A percentile compares a stretch with the other conserved stretches of the same genome.
Conservation (phyloP, 1,140 invertebrate genomes). For the Brachionus rubens region DNA sequence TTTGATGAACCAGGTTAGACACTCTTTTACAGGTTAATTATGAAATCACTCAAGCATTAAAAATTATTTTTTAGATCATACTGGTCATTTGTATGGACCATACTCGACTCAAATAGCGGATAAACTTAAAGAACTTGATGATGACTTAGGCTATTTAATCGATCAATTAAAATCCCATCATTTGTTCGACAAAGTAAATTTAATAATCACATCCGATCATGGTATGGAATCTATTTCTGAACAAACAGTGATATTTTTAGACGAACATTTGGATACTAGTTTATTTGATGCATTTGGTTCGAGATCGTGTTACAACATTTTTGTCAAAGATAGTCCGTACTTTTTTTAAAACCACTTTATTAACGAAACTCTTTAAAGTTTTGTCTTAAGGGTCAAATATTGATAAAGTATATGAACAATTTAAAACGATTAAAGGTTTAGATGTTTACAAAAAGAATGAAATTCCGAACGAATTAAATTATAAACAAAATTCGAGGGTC, state of each 20-base stretch:
- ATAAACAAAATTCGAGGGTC: conserved; percentile 64
- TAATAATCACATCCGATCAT: conserved; percentile 49
- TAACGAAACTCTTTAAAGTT: neutral
- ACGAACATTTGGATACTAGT: conserved; percentile 29
- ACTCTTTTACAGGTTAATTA: neutral
- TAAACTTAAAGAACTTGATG: conserved; percentile 54
- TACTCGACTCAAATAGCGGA: conserved; percentile 51
- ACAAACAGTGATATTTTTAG: conserved; percentile 24
- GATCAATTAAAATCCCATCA: conserved; percentile 50
- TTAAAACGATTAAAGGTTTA: conserved; percentile 62
- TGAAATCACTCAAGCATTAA: too few species aligned
- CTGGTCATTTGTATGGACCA: conserved; percentile 56
- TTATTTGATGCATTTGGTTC: conserved; percentile 32
- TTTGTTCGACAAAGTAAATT: conserved; percentile 51
- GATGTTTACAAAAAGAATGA: conserved; percentile 65
- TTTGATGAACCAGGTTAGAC: conserved; percentile 39
- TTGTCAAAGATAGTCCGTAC: conserved; percentile 8
- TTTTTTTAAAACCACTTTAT: neutral
- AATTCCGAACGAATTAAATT: conserved; percentile 65
- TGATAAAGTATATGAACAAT: conserved; percentile 62
- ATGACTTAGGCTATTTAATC: conserved; percentile 51
- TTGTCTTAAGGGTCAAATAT: conserved; percentile 59
- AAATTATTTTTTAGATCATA: conserved; percentile 49
- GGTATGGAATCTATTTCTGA: conserved; percentile 48
- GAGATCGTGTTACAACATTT: conserved; percentile 19